Percentiles rank a stretch among this genome's conserved stretches.
Conservation (phyloP, 2,113 vertebrate species). For the Geococcyx californianus region DNA sequence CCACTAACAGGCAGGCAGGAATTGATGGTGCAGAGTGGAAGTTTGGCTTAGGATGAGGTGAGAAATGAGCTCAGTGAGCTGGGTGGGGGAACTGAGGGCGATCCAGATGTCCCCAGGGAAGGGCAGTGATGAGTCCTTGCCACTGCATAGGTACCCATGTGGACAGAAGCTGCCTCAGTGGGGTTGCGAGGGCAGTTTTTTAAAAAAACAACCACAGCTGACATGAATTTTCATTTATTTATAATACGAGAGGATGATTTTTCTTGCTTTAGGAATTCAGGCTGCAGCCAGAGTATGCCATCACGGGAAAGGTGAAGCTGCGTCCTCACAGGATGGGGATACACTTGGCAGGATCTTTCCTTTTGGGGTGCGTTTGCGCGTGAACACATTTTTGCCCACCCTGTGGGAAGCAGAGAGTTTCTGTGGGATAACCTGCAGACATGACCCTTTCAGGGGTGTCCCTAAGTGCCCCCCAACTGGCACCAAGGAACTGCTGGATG, state of each 20-base stretch:
- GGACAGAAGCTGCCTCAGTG: neutral
- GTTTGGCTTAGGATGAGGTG: neutral
- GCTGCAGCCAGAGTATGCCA: neutral
- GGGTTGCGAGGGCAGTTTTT: fast-evolving
- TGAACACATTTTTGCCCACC: slow-evolving; percentile 36
- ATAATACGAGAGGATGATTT: neutral
- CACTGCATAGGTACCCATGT: neutral
- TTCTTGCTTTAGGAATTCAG: neutral
- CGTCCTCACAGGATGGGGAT: neutral
- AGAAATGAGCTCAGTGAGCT: neutral
- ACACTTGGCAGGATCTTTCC: neutral
- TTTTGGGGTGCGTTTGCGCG: neutral
- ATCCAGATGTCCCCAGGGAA: neutral
- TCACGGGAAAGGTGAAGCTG: neutral
- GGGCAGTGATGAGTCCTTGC: neutral
- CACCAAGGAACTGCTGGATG: fast-evolving
- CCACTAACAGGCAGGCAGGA: fast-evolving
- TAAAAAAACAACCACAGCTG: neutral
- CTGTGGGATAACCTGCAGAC: neutral
- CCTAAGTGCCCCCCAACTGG: neutral
- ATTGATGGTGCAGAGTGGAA: neutral
- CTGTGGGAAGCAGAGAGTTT: neutral
- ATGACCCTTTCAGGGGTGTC: fast-evolving
- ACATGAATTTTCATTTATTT: neutral
- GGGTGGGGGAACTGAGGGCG: fast-evolving